Evolutionary conservation across 2,797 vertebrate species (phyloP).

Genomic region (Microctenopoma lineatum): DNA sequence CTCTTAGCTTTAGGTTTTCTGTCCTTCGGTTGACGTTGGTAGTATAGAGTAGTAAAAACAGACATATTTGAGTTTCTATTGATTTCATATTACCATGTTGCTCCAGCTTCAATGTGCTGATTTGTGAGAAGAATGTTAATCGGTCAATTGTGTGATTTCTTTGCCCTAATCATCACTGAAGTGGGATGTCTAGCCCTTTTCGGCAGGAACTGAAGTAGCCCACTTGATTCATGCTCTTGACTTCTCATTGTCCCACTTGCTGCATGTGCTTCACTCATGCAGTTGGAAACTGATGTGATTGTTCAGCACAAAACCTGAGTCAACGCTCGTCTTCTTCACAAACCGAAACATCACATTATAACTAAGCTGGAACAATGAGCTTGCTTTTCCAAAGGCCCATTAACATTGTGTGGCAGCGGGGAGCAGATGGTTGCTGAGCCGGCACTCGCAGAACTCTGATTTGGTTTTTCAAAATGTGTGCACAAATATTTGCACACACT

Average conservation of each 20-base stretch:
- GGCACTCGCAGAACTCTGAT: slow-evolving; percentile 48
- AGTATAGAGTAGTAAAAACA: too few relatives aligned
- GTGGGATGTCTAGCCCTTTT: slow-evolving; percentile 38
- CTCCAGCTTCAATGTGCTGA: not conserved
- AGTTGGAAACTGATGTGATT: slow-evolving; percentile 31
- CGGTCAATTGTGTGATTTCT: slow-evolving; percentile 22
- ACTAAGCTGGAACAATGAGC: slow-evolving; percentile 46
- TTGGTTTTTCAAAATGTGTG: slow-evolving; percentile 59
- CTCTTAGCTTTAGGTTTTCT: not conserved
- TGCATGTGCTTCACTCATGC: slow-evolving; percentile 34
- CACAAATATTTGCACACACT: slow-evolving; percentile 75
- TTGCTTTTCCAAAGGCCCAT: slow-evolving; percentile 56
- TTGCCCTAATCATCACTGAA: slow-evolving; percentile 27
- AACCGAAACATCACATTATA: slow-evolving; percentile 43
- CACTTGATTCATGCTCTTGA: slow-evolving; percentile 60
- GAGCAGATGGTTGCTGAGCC: slow-evolving; percentile 23
- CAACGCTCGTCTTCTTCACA: slow-evolving; percentile 48
- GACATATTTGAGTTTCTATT: not conserved
- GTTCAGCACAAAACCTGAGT: slow-evolving; percentile 33
- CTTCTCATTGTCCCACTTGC: slow-evolving; percentile 53
- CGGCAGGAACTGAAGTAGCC: slow-evolving; percentile 42
- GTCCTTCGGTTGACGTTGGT: slow-evolving; percentile 1
- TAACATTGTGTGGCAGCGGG: slow-evolving; percentile 38
- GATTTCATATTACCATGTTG: not conserved
- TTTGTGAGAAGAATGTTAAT: slow-evolving; percentile 31